Conservation (phyloP, 2,113 vertebrate species). For the Hippolais icterina region DNA sequence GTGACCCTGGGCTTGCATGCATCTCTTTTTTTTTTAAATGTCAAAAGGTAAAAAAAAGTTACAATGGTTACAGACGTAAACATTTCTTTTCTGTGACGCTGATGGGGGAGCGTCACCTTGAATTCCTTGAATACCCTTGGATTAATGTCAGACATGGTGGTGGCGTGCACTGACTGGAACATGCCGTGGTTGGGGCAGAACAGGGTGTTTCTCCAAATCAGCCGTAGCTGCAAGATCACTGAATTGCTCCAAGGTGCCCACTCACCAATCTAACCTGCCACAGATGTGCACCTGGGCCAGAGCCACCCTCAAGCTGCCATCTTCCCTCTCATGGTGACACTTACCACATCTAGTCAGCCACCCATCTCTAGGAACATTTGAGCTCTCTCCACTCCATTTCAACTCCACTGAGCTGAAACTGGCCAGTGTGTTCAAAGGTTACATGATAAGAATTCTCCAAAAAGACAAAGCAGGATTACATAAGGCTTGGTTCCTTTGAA, state of each 20-base stretch:
- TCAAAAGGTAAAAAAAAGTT: neutral
- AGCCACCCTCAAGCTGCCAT: neutral
- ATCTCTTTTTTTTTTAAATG: neutral
- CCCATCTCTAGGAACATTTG: neutral
- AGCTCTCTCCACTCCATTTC: neutral
- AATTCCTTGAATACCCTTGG: neutral
- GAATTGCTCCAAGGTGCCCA: neutral
- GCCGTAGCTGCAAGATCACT: neutral
- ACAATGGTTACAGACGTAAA: neutral
- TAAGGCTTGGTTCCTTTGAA: neutral
- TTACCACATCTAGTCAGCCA: neutral
- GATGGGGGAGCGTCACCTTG: neutral
- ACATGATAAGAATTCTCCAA: neutral
- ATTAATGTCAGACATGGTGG: neutral
- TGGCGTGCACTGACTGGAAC: accelerated
- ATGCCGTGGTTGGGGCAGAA: neutral
- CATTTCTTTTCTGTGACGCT: neutral
- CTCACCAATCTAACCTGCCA: neutral
- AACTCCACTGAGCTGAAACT: neutral
- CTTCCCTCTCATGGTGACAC: neutral
- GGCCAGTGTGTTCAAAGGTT: neutral
- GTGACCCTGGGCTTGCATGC: neutral
- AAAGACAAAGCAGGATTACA: neutral
- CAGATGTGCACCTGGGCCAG: accelerated
- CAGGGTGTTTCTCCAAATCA: neutral